Base-by-base conservation (phyloP, 1,140 invertebrate genomes). In the Cotesia glomerata region DNA sequence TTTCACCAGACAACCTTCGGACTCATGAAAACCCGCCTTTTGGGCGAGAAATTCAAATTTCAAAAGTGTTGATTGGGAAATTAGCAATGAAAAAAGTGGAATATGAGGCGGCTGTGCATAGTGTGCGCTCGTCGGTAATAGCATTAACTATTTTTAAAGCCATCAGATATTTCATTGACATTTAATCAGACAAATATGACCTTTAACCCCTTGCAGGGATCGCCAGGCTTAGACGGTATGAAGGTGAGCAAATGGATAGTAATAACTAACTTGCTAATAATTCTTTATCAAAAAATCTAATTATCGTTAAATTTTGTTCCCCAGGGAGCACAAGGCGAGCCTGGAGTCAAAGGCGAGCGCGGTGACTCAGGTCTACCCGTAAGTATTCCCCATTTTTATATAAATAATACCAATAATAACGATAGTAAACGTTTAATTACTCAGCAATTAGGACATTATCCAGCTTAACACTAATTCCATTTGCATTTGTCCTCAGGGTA, bases 291-390 rank as follows among this genome's bases (percentile, higher is more conserved):
- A 56, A 56, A 9, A 59, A 18, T 11, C 7, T 16, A 26, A 7
- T 59, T 59, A 4, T 4, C 13, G 5, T 32, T 26, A 5, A 26
- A 26, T 58, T 59, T 72, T 73, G 85, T 80, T 79, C 88, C 88
- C 73, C 89, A 96, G 95, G 95, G 95, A 76, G 94, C 94, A 73
- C 93, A 95, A 88, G 95, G 95, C 72, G 95, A 97, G 86, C 93
- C 94, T 49, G 95, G 95, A 71, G 91, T 89, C 76, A 97, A 96
- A 88, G 95, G 95, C 73, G 95, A 97, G 88, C 89, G 95, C 73
- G 95, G 95, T 58, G 95, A 97, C 87, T 94, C 95, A 69, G 95
- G 96, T 79, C 87, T 97, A 84, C 95, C 95, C 82, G 95, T 97
- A 92, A 90, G 94, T 92, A 26, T 26, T 26, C 26, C 26, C 26